A percentile compares a stretch with the other conserved stretches of the same genome.
These are phyloP conservation scores for Xanthorhoe designata DNA, from an alignment of 2,888 invertebrate species.

Conservation along the genomic window DNA sequence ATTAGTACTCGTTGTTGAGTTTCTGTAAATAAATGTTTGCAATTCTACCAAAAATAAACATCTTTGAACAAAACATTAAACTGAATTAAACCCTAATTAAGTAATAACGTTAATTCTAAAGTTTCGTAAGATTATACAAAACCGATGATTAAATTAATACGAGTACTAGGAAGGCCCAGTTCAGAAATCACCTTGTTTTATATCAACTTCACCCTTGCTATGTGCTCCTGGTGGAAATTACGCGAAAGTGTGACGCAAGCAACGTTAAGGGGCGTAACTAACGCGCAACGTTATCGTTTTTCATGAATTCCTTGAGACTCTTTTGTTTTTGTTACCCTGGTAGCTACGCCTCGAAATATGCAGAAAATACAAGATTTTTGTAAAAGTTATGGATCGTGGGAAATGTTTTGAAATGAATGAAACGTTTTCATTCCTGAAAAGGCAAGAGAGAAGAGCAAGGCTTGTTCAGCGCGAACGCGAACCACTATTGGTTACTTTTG, in stretches of 20 bases:
- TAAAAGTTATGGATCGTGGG: slow-evolving; percentile 55
- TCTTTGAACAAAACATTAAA: too few relatives aligned
- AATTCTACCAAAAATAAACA: too few relatives aligned
- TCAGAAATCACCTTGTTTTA: neutral
- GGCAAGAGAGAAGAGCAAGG: neutral
- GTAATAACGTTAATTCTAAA: too few relatives aligned
- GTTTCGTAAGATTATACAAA: too few relatives aligned
- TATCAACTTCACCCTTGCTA: neutral
- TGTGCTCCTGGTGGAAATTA: slow-evolving; percentile 55
- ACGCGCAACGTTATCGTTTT: slow-evolving; percentile 12
- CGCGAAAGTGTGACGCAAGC: slow-evolving; percentile 57
- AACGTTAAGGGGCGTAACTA: slow-evolving; percentile 30
- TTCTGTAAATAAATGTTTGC: too few relatives aligned
- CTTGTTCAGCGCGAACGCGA: neutral
- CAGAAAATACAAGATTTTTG: slow-evolving; percentile 80
- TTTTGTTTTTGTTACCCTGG: slow-evolving; percentile 58
- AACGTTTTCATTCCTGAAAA: slow-evolving; percentile 7
- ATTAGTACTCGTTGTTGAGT: too few relatives aligned
- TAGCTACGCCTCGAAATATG: slow-evolving; percentile 70
- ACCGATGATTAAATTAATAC: too few relatives aligned
- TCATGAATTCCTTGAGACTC: slow-evolving; percentile 21
- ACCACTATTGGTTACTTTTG: slow-evolving; percentile 4
- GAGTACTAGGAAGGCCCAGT: too few relatives aligned
- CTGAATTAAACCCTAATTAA: too few relatives aligned
- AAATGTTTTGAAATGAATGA: slow-evolving; percentile 15